A percentile compares a stretch with the other conserved stretches of the same genome.
These are phyloP conservation scores for Eptesicus fuscus DNA, from an alignment of 2,113 vertebrate genomes.

Conservation along the genomic window DNA sequence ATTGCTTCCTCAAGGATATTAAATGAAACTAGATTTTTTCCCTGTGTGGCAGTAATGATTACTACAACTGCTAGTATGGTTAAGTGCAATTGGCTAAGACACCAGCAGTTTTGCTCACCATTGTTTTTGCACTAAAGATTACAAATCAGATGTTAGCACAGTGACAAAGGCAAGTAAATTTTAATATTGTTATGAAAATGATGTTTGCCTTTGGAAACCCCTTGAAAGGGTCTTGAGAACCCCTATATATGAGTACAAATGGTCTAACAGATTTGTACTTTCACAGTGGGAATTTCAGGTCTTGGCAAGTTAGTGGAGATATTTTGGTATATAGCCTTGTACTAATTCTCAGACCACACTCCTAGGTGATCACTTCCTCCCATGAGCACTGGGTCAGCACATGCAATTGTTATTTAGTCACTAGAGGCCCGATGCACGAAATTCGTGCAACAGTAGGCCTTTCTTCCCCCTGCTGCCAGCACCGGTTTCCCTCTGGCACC, in stretches of 20 bases:
- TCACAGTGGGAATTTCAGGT: background rate
- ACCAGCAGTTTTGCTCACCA: background rate
- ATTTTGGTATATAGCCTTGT: background rate
- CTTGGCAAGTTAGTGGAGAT: background rate
- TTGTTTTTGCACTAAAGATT: background rate
- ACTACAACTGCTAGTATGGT: background rate
- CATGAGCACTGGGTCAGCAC: background rate
- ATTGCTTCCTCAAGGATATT: background rate
- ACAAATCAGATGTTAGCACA: background rate
- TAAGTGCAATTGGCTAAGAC: background rate
- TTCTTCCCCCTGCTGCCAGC: too few relatives aligned
- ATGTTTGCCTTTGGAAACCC: background rate
- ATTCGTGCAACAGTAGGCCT: too few relatives aligned
- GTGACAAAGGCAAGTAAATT: background rate
- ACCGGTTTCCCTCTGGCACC: too few relatives aligned
- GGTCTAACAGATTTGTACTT: background rate
- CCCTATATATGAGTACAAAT: background rate
- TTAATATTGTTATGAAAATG: constrained; percentile 10
- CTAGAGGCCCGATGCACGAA: too few relatives aligned
- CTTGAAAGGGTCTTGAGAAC: background rate
- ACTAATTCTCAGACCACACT: background rate
- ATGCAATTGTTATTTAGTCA: background rate
- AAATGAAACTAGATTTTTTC: background rate
- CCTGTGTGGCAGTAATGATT: background rate
- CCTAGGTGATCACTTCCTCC: background rate